Evolutionary conservation across 2,888 invertebrate species (phyloP).

Genomic region (Hartigia nigra): DNA sequence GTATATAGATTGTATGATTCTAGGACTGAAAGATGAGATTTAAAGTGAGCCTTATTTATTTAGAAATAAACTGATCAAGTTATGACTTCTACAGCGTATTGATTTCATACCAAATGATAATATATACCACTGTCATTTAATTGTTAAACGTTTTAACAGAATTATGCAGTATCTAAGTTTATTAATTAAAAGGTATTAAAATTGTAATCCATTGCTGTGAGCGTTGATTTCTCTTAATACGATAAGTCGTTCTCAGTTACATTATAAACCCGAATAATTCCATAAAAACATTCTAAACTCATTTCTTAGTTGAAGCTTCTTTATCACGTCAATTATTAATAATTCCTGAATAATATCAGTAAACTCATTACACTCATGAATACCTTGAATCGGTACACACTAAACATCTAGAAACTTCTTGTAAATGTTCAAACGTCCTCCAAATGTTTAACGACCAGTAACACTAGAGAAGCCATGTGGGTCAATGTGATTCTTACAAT

Average conservation of each 20-base stretch:
- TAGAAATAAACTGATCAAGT: background rate
- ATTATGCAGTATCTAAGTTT: background rate
- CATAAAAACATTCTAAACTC: background rate
- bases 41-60: no score
- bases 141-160: background rate
- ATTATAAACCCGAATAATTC: background rate
- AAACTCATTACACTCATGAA: background rate
- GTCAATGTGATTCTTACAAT: background rate
- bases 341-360: background rate
- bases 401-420: background rate
- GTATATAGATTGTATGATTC: background rate
- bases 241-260: background rate
- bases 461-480: background rate
- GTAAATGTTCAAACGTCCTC: background rate
- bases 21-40: no score
- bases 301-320: background rate
- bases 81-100: background rate
- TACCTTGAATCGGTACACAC: background rate
- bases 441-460: background rate
- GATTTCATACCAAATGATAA: background rate
- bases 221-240: background rate
- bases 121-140: background rate
- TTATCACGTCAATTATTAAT: background rate
- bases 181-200: background rate
- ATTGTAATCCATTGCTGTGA: background rate